Base-by-base conservation (phyloP, 2,888 invertebrate species). In the Bhutanitis thaidina region DNA sequence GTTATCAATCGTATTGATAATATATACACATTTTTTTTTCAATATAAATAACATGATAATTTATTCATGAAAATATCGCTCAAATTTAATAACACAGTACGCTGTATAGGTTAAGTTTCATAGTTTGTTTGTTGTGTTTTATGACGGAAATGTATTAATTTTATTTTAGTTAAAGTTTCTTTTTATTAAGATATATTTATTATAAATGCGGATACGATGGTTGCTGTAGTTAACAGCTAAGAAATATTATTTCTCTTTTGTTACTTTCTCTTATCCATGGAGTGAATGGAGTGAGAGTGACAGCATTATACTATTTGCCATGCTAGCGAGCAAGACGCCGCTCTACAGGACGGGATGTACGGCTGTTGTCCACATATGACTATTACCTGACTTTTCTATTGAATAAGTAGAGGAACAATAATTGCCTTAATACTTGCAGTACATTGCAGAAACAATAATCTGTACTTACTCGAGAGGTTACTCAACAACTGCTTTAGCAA, bases 191-290 rank as follows among this genome's bases (percentile, higher is more conserved):
- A 43, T 52, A 50, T 59, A 56, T 49, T 57, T 64, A 55, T 54
- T 53, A 57, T 60, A 55, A 67, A 66, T 59, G 57, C 69, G 69
- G 72, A 74, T 71, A 60, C 59, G 54, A 57, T 59, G 59, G 64
- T 64, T 67, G 61, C 69, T 69, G 66, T 71, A 64, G 69, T 74
- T 78, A 77, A 75, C 74, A 74, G 73, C 74, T 75, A 73, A 74
- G 76, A 78, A 79, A 69, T 78, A 74, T 78, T 85, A 80, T 80
- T 85, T 84, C 85, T 82, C 85, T 85, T 84, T 83, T 80, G 87
- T 85, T 86, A 89, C 89, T 89, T 89, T 89, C 89, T 89, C 89
- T 86, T 86, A 73, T 65, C 77, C 74, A 74, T 79, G 67, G 69
- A 88, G 88, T 89, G 88, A 88, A 88, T 83, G 87, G 87, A 82